Conservation (phyloP, 2,888 invertebrate species). For the Taenaris catops region DNA sequence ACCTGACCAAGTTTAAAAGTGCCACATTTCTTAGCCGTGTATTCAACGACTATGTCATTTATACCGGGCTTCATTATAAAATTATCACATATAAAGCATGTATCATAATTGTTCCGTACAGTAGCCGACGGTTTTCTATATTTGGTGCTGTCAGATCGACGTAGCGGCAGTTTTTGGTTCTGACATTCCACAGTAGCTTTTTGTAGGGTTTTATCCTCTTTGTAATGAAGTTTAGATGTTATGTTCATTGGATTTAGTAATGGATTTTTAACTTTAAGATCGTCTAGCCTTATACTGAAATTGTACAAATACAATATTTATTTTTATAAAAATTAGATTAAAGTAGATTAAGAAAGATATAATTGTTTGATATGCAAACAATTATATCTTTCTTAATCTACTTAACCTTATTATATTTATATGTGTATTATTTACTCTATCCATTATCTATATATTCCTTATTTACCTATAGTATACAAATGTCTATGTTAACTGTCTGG, state of each 20-base stretch:
- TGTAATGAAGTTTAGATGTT: slow-evolving; percentile 86
- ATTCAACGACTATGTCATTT: slow-evolving; percentile 82
- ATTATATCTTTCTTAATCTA: too few relatives aligned
- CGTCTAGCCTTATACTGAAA: slow-evolving; percentile 79
- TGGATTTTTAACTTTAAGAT: slow-evolving; percentile 81
- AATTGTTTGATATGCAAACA: too few relatives aligned
- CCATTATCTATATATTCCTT: too few relatives aligned
- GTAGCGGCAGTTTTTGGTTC: slow-evolving; percentile 81
- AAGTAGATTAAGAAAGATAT: too few relatives aligned
- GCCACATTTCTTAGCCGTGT: slow-evolving; percentile 82
- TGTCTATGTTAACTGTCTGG: too few relatives aligned
- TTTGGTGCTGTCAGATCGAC: slow-evolving; percentile 86
- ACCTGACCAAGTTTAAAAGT: slow-evolving; percentile 86
- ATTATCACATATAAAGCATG: slow-evolving; percentile 73
- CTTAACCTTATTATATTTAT: too few relatives aligned
- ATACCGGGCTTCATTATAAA: slow-evolving; percentile 81
- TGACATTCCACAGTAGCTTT: slow-evolving; percentile 87
- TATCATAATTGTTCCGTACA: slow-evolving; percentile 82
- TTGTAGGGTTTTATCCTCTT: slow-evolving; percentile 89
- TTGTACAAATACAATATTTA: too few relatives aligned
- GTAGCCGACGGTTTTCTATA: slow-evolving; percentile 84
- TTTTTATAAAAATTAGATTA: too few relatives aligned
- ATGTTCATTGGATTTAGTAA: slow-evolving; percentile 82
- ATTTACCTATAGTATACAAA: too few relatives aligned
- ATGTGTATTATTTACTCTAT: too few relatives aligned